Conservation (phyloP, 2,888 invertebrate species). For the Dolichomitus sp. region DNA sequence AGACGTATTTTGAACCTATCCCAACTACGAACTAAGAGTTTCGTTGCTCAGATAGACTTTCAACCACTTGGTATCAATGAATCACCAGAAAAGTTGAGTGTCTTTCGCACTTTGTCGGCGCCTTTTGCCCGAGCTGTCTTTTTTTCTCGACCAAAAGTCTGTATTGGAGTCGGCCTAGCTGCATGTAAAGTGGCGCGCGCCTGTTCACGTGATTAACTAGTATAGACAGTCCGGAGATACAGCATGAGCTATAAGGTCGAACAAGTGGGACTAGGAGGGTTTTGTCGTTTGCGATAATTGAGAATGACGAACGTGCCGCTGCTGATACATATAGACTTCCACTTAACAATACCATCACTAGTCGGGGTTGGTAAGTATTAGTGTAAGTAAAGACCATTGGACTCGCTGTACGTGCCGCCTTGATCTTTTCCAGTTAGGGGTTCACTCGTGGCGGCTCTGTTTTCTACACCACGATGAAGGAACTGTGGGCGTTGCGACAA, state of each 20-base stretch:
- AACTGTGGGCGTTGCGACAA: conserved; percentile 61
- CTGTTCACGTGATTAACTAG: conserved; percentile 49
- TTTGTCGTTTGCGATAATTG: conserved; percentile 76
- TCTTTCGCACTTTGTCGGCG: conserved; percentile 49
- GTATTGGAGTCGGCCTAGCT: background rate
- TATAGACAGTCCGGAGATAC: conserved; percentile 17
- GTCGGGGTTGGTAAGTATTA: background rate
- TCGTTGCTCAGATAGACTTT: background rate
- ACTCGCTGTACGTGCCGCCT: conserved; percentile 66
- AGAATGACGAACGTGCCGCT: conserved; percentile 74
- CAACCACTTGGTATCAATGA: conserved; percentile 24
- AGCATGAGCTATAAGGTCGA: background rate
- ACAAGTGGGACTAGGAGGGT: conserved; percentile 49
- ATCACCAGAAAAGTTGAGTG: conserved; percentile 32
- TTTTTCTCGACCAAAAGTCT: background rate
- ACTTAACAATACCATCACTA: no score
- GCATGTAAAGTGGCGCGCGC: conserved; percentile 46
- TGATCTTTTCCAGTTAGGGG: conserved; percentile 68
- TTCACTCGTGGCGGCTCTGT: conserved; percentile 59
- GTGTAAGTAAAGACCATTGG: background rate
- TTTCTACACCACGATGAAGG: conserved; percentile 54
- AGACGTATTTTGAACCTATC: background rate
- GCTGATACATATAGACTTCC: conserved; percentile 3
- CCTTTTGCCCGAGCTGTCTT: conserved; percentile 37
- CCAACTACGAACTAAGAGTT: background rate